Conservation (phyloP, 2,797 vertebrate species). For the Fringilla coelebs region DNA sequence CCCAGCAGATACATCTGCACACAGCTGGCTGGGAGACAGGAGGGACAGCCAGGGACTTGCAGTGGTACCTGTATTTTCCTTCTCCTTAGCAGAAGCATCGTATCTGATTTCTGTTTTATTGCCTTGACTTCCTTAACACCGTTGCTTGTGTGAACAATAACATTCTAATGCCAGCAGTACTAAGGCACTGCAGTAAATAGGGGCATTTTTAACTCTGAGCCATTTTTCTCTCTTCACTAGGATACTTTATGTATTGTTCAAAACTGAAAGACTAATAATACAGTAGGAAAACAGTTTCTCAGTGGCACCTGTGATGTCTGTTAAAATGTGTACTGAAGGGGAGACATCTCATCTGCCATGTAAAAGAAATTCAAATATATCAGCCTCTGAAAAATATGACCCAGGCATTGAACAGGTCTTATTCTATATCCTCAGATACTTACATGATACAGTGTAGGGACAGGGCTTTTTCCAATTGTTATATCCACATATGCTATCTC, state of each 20-base stretch:
- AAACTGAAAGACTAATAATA: not conserved
- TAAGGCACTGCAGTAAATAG: not conserved
- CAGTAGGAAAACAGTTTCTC: not conserved
- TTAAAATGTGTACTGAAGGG: not conserved
- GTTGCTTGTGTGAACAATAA: not conserved
- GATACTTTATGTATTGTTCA: not conserved
- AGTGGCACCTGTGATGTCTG: not conserved
- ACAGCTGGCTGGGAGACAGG: not conserved
- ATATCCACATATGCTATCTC: not conserved
- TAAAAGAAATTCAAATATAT: not conserved
- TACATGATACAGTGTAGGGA: not conserved
- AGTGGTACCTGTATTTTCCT: not conserved
- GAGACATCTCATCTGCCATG: not conserved
- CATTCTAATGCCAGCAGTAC: not conserved
- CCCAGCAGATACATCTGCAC: not conserved
- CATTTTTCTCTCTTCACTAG: not conserved
- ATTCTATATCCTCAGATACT: not conserved
- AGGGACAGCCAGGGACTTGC: not conserved
- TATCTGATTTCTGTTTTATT: not conserved
- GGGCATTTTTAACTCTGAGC: not conserved
- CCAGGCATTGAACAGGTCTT: not conserved
- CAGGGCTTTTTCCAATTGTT: not conserved
- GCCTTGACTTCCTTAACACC: accelerated
- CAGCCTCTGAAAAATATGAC: not conserved
- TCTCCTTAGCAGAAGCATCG: not conserved